Percentiles rank a stretch among this genome's conserved stretches.
Evolutionary conservation across 2,113 vertebrate species (phyloP).

Genomic region (Sminthopsis crassicaudata): DNA sequence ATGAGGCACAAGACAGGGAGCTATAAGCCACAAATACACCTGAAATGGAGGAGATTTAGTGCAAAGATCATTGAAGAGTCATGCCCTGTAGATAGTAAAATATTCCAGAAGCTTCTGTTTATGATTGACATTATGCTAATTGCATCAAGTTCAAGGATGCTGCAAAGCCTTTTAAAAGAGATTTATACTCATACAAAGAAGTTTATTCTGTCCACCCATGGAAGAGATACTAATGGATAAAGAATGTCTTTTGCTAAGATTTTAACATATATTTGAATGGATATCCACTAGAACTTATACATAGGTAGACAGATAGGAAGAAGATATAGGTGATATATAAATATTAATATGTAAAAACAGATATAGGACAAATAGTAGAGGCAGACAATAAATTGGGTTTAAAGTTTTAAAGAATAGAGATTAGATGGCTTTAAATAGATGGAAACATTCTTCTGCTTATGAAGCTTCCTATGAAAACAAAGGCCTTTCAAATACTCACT

Average conservation of each 20-base stretch:
- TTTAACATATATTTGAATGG: background rate
- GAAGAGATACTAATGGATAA: background rate
- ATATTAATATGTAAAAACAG: background rate
- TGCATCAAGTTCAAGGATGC: background rate
- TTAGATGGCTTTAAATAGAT: background rate
- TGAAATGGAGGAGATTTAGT: background rate
- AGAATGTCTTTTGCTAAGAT: background rate
- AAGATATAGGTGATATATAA: background rate
- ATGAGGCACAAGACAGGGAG: background rate
- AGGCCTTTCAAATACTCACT: background rate
- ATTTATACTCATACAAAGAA: background rate
- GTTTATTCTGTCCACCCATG: background rate
- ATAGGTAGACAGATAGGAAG: background rate
- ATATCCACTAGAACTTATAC: background rate
- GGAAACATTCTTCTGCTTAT: background rate
- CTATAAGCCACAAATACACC: background rate
- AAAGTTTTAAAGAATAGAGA: background rate
- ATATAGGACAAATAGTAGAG: background rate
- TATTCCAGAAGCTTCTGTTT: background rate
- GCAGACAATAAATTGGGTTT: background rate
- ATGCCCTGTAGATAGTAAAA: background rate
- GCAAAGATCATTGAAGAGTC: background rate
- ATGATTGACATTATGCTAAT: background rate
- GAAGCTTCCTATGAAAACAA: background rate
- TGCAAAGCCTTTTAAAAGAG: background rate